Evolutionary conservation across 2,888 invertebrate species (phyloP), one percentile per base, ranked within the genome.

Genomic region (Drosophila ezoana): DNA sequence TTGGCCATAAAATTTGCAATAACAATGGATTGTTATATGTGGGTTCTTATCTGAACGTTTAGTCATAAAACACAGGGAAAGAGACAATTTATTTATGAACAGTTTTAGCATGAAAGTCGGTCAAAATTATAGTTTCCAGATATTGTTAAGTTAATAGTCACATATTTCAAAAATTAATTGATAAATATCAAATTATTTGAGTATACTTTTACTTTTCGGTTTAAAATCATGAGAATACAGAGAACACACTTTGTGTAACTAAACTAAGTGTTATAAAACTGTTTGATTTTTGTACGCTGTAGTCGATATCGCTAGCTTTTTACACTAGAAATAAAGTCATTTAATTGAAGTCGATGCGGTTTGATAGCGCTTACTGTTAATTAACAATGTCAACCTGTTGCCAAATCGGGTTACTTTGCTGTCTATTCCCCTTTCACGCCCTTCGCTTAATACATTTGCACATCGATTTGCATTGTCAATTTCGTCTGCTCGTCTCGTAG

Each of bases 381-480:
- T 62, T 47, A 41, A 35, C 41, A 28, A 40, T n/a, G 51, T 11
- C 44, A 65, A 13, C 38, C 43, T 64, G 28, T 43, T 13, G 16
- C 18, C 41, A 54, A 38, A 16, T 41, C 40, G 16, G 4, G 16
- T 18, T 38, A 33, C 35, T 65, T 44, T 13, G 11, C 5, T 2
- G 13, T 8, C 38, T 14, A 16, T 40, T 16, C 28, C 14, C 37
- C 13, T 10, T 33, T 14, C 20, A 8, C 28, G 28, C 8, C 28
- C 28, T 28, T 23, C 23, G 23, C 23, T 23, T 20, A n/a, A 10
- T 16, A 5, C 38, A 59, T 60, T 53, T 33, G n/a, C 37, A 57
- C 56, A 45, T 61, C 49, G 47, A 70, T 76, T 73, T 59, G 71
- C 73, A 70, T 53, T 63, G 51, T 32, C 62, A 52, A 62, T 54